phyloP scores from a whole-genome alignment of 2,113 vertebrate species.

The Numenius arquata region DNA sequence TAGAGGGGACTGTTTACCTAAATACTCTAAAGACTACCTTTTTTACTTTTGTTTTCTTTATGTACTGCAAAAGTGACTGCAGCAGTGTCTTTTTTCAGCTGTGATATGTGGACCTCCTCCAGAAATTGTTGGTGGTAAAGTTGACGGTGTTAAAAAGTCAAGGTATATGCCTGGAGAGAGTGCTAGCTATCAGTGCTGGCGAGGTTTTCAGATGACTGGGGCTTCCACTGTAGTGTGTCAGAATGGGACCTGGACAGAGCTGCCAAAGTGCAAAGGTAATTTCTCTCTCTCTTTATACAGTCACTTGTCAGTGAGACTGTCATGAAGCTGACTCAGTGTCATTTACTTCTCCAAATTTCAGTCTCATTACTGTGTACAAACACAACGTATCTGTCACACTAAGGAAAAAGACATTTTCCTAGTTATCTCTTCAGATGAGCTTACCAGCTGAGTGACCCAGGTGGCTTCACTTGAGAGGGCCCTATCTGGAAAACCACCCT shows the following conservation, averaged over 20 bases:
- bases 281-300: neutral
- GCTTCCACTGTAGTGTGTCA: neutral
- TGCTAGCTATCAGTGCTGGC: constrained; percentile 10
- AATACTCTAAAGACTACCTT: neutral
- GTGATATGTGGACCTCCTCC: constrained; percentile 3
- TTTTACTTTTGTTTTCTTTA: neutral
- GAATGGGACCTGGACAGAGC: constrained; percentile 2
- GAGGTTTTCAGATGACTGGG: constrained; percentile 4
- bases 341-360: neutral
- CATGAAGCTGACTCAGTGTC: neutral
- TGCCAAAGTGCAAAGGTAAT: constrained; percentile 21
- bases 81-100: neutral
- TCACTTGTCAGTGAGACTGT: neutral
- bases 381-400: neutral
- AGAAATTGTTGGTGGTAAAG: constrained; percentile 28
- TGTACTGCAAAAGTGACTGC: neutral
- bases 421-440: neutral
- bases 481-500: neutral
- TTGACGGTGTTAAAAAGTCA: neutral
- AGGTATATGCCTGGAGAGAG: constrained; percentile 8
- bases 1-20: neutral
- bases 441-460: neutral
- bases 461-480: neutral
- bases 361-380: neutral
- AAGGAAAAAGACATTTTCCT: neutral